These are phyloP conservation scores for Dasyprocta punctata DNA, from an alignment of 2,113 vertebrate genomes.

Conservation along the genomic window DNA sequence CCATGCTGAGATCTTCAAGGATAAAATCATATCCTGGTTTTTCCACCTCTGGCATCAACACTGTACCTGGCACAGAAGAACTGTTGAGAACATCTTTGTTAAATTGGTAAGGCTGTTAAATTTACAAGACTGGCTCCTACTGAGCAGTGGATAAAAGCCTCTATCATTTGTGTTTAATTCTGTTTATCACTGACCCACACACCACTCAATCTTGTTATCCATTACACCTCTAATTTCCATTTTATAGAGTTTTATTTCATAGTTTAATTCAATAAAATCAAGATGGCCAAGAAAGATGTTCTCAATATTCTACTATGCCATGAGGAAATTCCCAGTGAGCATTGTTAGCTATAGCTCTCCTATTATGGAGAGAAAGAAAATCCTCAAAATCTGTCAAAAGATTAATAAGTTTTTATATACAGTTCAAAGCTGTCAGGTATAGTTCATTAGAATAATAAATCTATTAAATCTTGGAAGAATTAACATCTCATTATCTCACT, in stretches of 20 bases:
- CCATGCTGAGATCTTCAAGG: not conserved
- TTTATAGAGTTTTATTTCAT: constrained; percentile 7
- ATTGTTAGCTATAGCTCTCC: not conserved
- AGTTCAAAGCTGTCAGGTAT: constrained; percentile 68
- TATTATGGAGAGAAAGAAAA: constrained; percentile 13
- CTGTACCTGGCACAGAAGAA: not conserved
- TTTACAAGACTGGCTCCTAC: not conserved
- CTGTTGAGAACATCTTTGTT: not conserved
- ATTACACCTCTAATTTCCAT: constrained; percentile 42
- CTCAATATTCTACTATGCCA: constrained; percentile 20
- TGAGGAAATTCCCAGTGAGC: constrained; percentile 44
- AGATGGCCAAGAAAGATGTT: not conserved
- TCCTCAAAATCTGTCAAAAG: constrained; percentile 41
- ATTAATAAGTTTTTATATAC: constrained; percentile 71
- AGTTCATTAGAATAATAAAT: constrained; percentile 79
- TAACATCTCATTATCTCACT: constrained; percentile 82
- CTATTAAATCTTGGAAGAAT: constrained; percentile 72
- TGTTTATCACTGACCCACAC: not conserved
- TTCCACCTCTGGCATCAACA: not conserved
- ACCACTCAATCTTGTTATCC: not conserved
- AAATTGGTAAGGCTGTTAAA: not conserved
- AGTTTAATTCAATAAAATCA: constrained; percentile 44
- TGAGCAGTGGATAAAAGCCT: not conserved
- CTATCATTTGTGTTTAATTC: constrained; percentile 27
- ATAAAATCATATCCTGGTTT: not conserved